phyloP scores from a whole-genome alignment of 2,888 invertebrate species.

The Pseudoips prasinana region DNA sequence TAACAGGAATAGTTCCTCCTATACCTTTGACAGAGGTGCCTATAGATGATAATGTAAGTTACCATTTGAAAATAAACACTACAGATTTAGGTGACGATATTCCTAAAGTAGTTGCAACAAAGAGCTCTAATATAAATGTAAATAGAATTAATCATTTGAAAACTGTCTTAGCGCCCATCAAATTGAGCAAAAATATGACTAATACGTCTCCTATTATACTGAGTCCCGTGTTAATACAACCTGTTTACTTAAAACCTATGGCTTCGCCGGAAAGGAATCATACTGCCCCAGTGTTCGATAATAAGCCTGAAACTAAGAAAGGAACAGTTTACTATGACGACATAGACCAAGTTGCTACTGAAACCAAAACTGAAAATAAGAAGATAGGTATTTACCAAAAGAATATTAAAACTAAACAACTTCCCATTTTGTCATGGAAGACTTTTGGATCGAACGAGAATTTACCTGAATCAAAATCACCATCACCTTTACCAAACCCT shows the following conservation, averaged over 20 bases:
- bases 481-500: conserved; percentile 34
- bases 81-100: conserved; percentile 45
- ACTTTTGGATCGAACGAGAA: conserved; percentile 46
- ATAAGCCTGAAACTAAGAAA: conserved; percentile 37
- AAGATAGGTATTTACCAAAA: conserved; percentile 59
- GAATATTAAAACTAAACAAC: conserved; percentile 51
- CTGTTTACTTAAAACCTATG: conserved; percentile 55
- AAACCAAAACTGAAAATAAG: conserved; percentile 28
- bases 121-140: conserved; percentile 25
- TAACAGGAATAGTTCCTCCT: conserved; percentile 12
- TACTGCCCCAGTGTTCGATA: conserved; percentile 3
- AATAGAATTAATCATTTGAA: conserved; percentile 40
- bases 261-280: conserved; percentile 4
- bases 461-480: conserved; percentile 37
- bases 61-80: conserved; percentile 71
- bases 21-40: conserved; percentile 25
- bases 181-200: conserved; percentile 47
- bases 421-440: conserved; percentile 56
- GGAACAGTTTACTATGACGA: conserved; percentile 66
- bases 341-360: conserved; percentile 58
- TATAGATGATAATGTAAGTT: conserved; percentile 60
- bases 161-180: conserved; percentile 57
- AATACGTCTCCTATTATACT: conserved; percentile 57
- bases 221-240: conserved; percentile 67
- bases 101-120: conserved; percentile 23